Conservation (phyloP, 1,140 invertebrate genomes). For the Paraescarpia echinospica region DNA sequence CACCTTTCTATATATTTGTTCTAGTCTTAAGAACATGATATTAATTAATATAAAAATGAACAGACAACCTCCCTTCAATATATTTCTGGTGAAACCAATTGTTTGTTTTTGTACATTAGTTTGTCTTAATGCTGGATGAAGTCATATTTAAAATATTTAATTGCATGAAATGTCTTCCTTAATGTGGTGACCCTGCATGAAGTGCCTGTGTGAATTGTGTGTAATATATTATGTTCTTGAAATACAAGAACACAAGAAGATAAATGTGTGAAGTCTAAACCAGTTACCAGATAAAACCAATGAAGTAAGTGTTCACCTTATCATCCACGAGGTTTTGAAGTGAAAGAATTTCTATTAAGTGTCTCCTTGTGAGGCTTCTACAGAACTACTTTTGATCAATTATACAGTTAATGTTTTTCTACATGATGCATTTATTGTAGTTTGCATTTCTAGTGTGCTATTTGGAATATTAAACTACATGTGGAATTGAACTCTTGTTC, state of each 20-base stretch:
- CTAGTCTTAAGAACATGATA: too few species aligned
- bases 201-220: not conserved
- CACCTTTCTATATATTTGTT: too few species aligned
- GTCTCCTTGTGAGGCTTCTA: not conserved
- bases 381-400: not conserved
- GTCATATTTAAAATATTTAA: not conserved
- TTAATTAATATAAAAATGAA: too few species aligned
- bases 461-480: not conserved
- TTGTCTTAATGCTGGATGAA: not conserved
- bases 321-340: not conserved
- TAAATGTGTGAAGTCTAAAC: too few species aligned
- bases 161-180: not conserved
- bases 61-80: not conserved
- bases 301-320: not conserved
- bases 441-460: not conserved
- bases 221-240: not conserved
- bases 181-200: not conserved
- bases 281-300: not conserved
- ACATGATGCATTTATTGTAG: not conserved
- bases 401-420: not conserved
- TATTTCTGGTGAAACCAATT: not conserved
- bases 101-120: not conserved
- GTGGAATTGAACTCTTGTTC: not conserved
- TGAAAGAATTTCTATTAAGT: not conserved
- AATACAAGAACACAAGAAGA: too few species aligned